Conservation (phyloP, 1,140 invertebrate genomes). For the Seison nebaliae region DNA sequence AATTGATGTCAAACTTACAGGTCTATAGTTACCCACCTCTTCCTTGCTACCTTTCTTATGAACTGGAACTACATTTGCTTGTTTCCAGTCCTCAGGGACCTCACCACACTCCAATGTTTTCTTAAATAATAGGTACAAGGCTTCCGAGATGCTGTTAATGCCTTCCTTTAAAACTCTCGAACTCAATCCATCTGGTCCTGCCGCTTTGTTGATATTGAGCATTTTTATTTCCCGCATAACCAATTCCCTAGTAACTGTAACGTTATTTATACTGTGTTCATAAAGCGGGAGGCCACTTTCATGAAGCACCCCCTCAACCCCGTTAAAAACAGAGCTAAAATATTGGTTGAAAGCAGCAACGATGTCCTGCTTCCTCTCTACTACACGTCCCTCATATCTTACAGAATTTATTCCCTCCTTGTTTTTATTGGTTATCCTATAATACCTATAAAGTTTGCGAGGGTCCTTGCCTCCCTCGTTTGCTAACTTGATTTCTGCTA, state of each 20-base stretch:
- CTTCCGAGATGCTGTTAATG: not conserved
- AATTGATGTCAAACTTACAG: constrained; percentile 9
- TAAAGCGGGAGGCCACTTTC: not conserved
- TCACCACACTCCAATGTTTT: not conserved
- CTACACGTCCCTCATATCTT: not conserved
- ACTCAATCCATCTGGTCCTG: not conserved
- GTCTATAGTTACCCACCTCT: constrained; percentile 8
- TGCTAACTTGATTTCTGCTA: too few species aligned
- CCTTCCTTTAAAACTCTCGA: not conserved
- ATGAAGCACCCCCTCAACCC: not conserved
- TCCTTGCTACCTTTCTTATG: constrained; percentile 10
- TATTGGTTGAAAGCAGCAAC: constrained; percentile 1
- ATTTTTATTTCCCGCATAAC: not conserved
- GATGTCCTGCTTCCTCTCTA: not conserved
- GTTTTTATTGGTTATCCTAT: too few species aligned
- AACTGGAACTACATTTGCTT: constrained; percentile 9
- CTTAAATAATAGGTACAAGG: constrained; percentile 1
- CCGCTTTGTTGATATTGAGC: constrained; percentile 1
- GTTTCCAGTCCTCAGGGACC: constrained; percentile 8
- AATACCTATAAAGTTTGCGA: too few species aligned
- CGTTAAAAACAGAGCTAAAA: constrained; percentile 1
- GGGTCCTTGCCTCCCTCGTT: too few species aligned
- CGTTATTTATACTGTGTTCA: not conserved
- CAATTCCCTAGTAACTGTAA: too few species aligned
- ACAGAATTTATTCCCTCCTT: not conserved